Evolutionary conservation across 2,797 vertebrate genomes (phyloP).

Genomic region (Acropternis orthonyx): DNA sequence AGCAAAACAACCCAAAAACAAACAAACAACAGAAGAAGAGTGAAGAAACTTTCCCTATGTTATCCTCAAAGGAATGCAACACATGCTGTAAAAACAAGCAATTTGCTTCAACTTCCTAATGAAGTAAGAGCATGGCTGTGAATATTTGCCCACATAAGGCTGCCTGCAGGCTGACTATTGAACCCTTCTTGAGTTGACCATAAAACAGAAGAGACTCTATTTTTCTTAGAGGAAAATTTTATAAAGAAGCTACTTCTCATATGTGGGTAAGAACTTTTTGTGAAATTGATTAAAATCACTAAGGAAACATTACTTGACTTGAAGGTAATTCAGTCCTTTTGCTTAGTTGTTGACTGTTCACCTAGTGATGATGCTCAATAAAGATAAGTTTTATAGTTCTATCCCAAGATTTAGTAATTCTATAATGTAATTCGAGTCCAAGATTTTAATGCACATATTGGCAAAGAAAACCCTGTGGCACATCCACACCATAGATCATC

Average conservation of each 20-base stretch:
- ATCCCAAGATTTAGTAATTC: slow-evolving; percentile 57
- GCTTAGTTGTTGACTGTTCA: slow-evolving; percentile 55
- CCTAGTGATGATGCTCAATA: slow-evolving; percentile 29
- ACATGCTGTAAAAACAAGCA: background rate
- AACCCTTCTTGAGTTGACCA: background rate
- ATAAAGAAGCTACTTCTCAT: background rate
- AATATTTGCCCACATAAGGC: background rate
- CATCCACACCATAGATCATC: slow-evolving; percentile 45
- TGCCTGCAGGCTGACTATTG: background rate
- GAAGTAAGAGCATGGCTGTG: background rate
- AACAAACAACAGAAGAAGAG: background rate
- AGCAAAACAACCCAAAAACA: background rate
- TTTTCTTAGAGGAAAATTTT: background rate
- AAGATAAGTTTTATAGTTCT: slow-evolving; percentile 55
- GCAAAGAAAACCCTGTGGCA: slow-evolving; percentile 43
- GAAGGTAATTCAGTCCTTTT: slow-evolving; percentile 52
- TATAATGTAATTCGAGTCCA: slow-evolving; percentile 57
- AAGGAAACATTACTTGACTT: background rate
- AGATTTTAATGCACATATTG: slow-evolving; percentile 64
- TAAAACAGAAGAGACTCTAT: slow-evolving; percentile 19
- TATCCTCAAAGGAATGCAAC: background rate
- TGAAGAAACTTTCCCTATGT: background rate
- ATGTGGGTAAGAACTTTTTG: background rate
- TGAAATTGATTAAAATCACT: slow-evolving; percentile 14
- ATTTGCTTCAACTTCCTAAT: background rate